Conservation (phyloP, 2,888 invertebrate species). For the Eurois occulta region DNA sequence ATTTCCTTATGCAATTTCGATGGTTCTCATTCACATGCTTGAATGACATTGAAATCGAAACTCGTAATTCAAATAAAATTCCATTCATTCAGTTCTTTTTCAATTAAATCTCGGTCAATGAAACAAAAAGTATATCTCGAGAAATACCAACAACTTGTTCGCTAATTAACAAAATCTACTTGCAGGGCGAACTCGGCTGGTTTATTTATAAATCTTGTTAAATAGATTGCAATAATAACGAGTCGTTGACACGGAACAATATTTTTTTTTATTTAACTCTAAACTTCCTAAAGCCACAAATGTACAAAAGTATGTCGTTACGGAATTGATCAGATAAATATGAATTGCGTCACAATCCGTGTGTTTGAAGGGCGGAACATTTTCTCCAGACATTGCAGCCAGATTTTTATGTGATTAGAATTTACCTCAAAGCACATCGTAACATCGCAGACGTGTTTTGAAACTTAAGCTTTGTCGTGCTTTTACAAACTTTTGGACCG, state of each 20-base stretch:
- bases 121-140: conserved; percentile 32
- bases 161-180: conserved; percentile 41
- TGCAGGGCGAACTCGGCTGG: not conserved
- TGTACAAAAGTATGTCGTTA: conserved; percentile 45
- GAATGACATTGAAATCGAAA: conserved; percentile 25
- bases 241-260: conserved; percentile 63
- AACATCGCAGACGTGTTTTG: conserved; percentile 29
- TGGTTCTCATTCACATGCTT: not conserved
- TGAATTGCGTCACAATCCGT: conserved; percentile 51
- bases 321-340: conserved; percentile 61
- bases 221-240: conserved; percentile 27
- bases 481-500: conserved; percentile 20
- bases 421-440: conserved; percentile 40
- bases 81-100: conserved; percentile 22
- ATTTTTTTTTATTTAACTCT: conserved; percentile 53
- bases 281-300: conserved; percentile 58
- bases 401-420: conserved; percentile 49
- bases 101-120: conserved; percentile 16
- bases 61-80: conserved; percentile 14
- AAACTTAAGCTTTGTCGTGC: conserved; percentile 38
- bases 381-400: conserved; percentile 55
- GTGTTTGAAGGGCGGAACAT: conserved; percentile 61
- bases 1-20: not conserved
- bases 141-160: conserved; percentile 33
- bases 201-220: conserved; percentile 51